phyloP scores from a whole-genome alignment of 2,797 vertebrate genomes.

The Phoxinus dragarum region DNA sequence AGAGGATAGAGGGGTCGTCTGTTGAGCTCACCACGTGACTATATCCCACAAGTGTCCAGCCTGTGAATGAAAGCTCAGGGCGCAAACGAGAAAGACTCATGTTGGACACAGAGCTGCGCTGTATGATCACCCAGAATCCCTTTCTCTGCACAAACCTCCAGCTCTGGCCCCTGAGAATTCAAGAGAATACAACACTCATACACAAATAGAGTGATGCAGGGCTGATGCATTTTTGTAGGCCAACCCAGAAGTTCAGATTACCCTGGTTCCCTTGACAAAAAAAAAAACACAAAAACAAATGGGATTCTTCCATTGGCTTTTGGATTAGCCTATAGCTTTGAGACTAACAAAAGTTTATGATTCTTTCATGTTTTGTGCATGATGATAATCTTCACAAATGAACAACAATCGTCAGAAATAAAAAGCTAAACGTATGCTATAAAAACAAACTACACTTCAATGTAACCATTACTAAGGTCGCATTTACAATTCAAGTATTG shows the following conservation, averaged over 20 bases:
- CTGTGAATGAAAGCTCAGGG: slow-evolving; percentile 63
- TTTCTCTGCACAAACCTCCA: slow-evolving; percentile 70
- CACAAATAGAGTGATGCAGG: background rate
- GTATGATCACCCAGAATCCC: slow-evolving; percentile 70
- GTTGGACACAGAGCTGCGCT: slow-evolving; percentile 64
- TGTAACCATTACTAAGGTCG: background rate
- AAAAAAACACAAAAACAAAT: background rate
- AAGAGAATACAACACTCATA: slow-evolving; percentile 52
- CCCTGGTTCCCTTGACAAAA: background rate
- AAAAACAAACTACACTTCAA: background rate
- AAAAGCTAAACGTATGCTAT: background rate
- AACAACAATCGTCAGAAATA: background rate
- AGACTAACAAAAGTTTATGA: background rate
- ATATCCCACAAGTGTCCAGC: slow-evolving; percentile 53
- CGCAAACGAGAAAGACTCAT: slow-evolving; percentile 69
- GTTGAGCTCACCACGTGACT: slow-evolving; percentile 30
- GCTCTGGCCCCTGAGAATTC: slow-evolving; percentile 66
- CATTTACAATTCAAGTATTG: background rate
- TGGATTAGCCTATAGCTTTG: background rate
- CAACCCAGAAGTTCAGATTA: background rate
- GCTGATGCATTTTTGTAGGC: background rate
- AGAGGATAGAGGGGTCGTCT: slow-evolving; percentile 35
- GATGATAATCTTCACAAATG: background rate
- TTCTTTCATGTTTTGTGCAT: background rate
- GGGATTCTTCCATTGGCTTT: background rate